These are phyloP conservation scores for Dryomyza anilis DNA, from an alignment of 2,888 invertebrate species.

Conservation along the genomic window DNA sequence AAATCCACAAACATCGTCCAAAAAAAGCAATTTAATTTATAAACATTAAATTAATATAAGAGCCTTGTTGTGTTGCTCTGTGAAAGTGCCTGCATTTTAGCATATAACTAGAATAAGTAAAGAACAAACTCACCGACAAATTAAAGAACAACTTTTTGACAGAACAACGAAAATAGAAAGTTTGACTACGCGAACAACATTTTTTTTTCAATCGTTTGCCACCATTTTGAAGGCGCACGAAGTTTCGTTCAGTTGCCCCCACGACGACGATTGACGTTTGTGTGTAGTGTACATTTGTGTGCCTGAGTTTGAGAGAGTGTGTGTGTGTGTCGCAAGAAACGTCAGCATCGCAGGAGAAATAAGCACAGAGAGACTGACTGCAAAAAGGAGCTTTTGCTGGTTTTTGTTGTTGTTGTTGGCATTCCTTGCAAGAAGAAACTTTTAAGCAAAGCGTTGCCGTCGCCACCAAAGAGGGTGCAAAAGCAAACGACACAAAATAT, in stretches of 20 bases:
- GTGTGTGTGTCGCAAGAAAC: neutral
- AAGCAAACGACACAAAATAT: constrained; percentile 18
- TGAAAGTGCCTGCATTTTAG: neutral
- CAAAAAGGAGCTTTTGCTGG: neutral
- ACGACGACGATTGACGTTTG: too few relatives aligned
- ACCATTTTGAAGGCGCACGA: constrained; percentile 12
- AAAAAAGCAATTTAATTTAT: too few relatives aligned
- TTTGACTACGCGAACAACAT: neutral
- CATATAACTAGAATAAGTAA: neutral
- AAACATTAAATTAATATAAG: too few relatives aligned
- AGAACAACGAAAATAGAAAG: neutral
- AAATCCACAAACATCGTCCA: constrained; percentile 3
- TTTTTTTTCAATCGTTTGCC: neutral
- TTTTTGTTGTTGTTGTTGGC: neutral
- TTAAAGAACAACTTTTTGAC: neutral
- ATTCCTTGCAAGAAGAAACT: constrained; percentile 19
- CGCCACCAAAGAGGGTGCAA: constrained; percentile 7
- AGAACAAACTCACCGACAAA: neutral
- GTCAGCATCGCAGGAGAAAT: constrained; percentile 5
- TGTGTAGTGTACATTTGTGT: neutral
- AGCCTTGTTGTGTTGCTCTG: too few relatives aligned
- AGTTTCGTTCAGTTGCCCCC: constrained; percentile 19
- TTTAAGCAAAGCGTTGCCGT: constrained; percentile 19
- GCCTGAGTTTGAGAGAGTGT: neutral
- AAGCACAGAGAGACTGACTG: neutral